phyloP scores from a whole-genome alignment of 2,113 vertebrate genomes.

The Archocentrus centrarchus region DNA sequence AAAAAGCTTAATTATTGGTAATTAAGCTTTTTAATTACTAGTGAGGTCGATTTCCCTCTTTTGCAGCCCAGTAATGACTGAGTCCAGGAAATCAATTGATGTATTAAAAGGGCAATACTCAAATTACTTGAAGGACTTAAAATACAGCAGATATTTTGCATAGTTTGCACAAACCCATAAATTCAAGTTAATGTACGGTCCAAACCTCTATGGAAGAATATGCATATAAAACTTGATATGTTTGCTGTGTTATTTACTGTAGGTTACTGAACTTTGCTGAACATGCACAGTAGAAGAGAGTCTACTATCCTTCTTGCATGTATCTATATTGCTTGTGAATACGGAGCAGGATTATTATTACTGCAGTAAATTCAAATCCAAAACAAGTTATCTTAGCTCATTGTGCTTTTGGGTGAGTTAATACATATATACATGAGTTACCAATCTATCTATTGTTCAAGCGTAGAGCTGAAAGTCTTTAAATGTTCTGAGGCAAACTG shows the following conservation, averaged over 20 bases:
- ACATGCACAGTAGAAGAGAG: not conserved
- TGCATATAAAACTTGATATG: not conserved
- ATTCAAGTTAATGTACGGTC: slow-evolving; percentile 23
- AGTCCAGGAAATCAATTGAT: slow-evolving; percentile 58
- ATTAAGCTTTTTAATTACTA: slow-evolving; percentile 68
- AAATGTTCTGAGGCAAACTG: slow-evolving; percentile 26
- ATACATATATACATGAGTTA: too few species aligned
- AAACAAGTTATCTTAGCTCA: not conserved
- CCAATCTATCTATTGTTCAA: not conserved
- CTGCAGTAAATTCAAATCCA: not conserved
- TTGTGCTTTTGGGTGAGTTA: not conserved
- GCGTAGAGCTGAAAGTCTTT: not conserved
- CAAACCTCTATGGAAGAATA: not conserved
- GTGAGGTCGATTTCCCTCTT: slow-evolving; percentile 51
- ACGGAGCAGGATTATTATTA: not conserved
- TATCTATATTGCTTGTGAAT: not conserved
- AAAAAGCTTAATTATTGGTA: slow-evolving; percentile 24
- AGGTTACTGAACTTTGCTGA: not conserved
- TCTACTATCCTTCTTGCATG: not conserved
- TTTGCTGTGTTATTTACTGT: not conserved
- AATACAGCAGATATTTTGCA: slow-evolving; percentile 39
- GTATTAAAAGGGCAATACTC: slow-evolving; percentile 14
- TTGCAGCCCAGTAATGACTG: slow-evolving; percentile 50
- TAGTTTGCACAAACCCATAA: slow-evolving; percentile 45
- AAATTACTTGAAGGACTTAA: slow-evolving; percentile 32